Evolutionary conservation across 53 echinoderm and acorn worm genomes (phyloP).

Genomic region (Astropecten irregularis): DNA sequence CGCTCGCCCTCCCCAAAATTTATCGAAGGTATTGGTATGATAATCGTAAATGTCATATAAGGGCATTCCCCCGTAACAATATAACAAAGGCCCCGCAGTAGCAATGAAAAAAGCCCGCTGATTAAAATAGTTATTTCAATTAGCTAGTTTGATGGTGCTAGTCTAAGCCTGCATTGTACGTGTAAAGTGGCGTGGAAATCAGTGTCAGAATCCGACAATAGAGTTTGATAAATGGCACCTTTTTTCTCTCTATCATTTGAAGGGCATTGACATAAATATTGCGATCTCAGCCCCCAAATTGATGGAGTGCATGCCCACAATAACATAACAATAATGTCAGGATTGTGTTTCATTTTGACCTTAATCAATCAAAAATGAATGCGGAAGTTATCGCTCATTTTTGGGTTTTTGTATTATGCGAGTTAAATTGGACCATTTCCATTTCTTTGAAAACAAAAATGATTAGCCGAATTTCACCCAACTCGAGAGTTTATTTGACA

Average conservation of each 20-base stretch:
- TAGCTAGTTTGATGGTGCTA: neutral
- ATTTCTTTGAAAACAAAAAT: too few species aligned
- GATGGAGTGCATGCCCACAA: too few species aligned
- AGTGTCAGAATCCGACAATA: neutral
- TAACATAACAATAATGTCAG: too few species aligned
- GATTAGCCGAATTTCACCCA: too few species aligned
- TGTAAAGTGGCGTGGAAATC: neutral
- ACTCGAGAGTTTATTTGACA: too few species aligned
- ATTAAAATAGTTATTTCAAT: neutral
- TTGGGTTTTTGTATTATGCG: too few species aligned
- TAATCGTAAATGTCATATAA: conserved; percentile 35
- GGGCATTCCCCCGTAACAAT: conserved; percentile 26
- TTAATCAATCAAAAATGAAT: too few species aligned
- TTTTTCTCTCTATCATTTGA: neutral
- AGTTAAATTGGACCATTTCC: too few species aligned
- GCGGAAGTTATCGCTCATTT: too few species aligned
- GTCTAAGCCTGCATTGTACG: neutral
- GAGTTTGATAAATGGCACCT: neutral
- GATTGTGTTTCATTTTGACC: too few species aligned
- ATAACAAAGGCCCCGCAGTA: neutral
- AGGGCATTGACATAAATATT: neutral
- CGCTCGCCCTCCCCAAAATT: neutral
- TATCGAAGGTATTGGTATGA: conserved; percentile 22
- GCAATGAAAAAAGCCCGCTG: neutral
- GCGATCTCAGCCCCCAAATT: neutral